Conservation (phyloP, 1,140 invertebrate genomes). For the Dendroctonus ponderosae region DNA sequence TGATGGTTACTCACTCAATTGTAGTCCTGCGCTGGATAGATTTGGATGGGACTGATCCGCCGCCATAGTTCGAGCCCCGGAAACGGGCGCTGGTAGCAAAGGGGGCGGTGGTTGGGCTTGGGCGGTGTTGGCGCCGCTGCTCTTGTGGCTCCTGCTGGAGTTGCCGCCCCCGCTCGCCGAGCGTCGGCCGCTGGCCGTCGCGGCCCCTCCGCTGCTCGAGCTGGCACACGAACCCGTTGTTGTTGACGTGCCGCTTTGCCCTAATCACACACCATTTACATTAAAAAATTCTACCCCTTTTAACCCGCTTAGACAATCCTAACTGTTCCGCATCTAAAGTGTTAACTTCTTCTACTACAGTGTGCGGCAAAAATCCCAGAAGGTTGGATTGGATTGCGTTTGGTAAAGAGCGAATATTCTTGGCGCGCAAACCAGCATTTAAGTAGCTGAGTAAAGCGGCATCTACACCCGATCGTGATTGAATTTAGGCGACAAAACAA, state of each 20-base stretch:
- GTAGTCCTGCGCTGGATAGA: conserved; percentile 46
- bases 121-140: conserved; percentile 42
- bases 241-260: conserved; percentile 45
- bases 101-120: conserved; percentile 31
- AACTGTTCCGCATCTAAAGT: no score
- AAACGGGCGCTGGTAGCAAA: conserved; percentile 24
- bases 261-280: conserved; percentile 22
- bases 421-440: no score
- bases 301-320: no score
- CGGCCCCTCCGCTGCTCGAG: conserved; percentile 52
- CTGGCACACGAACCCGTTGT: conserved; percentile 77
- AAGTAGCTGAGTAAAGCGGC: no score
- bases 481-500: no score
- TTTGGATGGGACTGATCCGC: conserved; percentile 45
- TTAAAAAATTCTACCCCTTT: no score
- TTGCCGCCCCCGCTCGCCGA: conserved; percentile 41
- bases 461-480: no score
- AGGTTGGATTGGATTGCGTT: no score
- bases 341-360: no score
- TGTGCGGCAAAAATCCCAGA: no score
- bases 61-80: conserved; percentile 36
- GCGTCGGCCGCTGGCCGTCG: conserved; percentile 39
- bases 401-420: no score
- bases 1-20: conserved; percentile 2
- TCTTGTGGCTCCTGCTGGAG: conserved; percentile 46